Conservation (phyloP, 2,113 vertebrate genomes). For the Alligator mississippiensis region DNA sequence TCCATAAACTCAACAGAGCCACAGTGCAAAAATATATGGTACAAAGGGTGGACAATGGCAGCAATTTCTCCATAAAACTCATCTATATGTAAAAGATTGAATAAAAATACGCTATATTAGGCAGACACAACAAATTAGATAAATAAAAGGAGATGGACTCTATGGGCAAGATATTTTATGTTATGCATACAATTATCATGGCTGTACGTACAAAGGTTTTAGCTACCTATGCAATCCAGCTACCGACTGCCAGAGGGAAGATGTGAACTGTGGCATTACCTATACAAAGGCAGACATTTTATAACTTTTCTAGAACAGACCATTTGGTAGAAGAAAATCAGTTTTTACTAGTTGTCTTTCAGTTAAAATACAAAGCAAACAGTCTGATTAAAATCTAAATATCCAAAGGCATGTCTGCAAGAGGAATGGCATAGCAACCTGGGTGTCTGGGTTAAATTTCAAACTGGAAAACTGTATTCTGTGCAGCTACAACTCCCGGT, state of each 20-base stretch:
- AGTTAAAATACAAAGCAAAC: constrained; percentile 15
- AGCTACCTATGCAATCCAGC: background rate
- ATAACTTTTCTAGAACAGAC: constrained; percentile 54
- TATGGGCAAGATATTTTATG: constrained; percentile 2
- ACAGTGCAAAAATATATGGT: constrained; percentile 51
- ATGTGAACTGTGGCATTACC: constrained; percentile 7
- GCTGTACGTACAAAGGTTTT: background rate
- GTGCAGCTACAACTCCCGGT: constrained; percentile 39
- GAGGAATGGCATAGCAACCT: constrained; percentile 17
- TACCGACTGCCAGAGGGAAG: constrained; percentile 19
- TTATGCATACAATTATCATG: constrained; percentile 27
- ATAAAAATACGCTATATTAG: constrained; percentile 50
- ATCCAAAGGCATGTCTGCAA: constrained; percentile 44
- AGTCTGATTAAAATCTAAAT: constrained; percentile 66
- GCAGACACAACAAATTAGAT: constrained; percentile 37
- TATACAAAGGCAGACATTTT: constrained; percentile 30
- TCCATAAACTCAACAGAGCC: constrained; percentile 60
- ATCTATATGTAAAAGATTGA: constrained; percentile 69
- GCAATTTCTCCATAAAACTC: constrained; percentile 72
- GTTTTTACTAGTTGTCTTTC: constrained; percentile 35
- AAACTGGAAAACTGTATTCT: constrained; percentile 63
- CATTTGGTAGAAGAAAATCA: background rate
- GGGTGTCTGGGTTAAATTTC: constrained; percentile 29
- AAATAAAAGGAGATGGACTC: background rate
- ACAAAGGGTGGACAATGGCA: constrained; percentile 52